Conservation (phyloP, 1,140 invertebrate genomes). For the Battus philenor region DNA sequence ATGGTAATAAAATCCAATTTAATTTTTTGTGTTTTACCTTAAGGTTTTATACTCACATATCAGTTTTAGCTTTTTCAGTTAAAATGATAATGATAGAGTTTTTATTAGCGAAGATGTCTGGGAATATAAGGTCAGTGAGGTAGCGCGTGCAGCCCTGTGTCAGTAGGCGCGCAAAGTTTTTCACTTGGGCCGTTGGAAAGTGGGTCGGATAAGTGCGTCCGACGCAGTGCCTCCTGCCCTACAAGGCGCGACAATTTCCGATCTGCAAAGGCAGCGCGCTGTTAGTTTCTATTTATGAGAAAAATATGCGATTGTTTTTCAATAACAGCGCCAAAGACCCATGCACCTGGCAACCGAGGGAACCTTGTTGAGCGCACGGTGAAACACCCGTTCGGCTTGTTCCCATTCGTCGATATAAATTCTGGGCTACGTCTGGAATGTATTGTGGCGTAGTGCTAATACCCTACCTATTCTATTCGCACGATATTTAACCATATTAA, state of each 20-base stretch:
- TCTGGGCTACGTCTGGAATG: neutral
- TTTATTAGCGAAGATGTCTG: too few species aligned
- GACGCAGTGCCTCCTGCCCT: constrained; percentile 44
- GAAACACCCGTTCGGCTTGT: neutral
- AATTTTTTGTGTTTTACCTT: too few species aligned
- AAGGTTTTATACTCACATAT: too few species aligned
- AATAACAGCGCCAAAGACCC: constrained; percentile 10
- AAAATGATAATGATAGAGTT: too few species aligned
- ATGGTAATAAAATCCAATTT: too few species aligned
- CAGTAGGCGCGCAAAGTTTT: constrained; percentile 21
- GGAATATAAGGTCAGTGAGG: neutral
- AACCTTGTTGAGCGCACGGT: too few species aligned
- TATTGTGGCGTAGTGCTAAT: too few species aligned
- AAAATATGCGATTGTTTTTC: constrained; percentile 17
- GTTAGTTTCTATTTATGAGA: constrained; percentile 25
- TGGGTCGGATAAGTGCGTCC: constrained; percentile 48
- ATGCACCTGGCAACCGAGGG: too few species aligned
- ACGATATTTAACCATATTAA: too few species aligned
- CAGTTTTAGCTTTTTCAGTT: too few species aligned
- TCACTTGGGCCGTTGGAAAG: constrained; percentile 44
- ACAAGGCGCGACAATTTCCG: constrained; percentile 50
- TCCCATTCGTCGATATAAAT: neutral
- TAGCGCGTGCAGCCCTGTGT: neutral
- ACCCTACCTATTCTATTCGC: too few species aligned
- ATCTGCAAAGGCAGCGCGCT: constrained; percentile 24